Base-by-base conservation (phyloP, 37 sponge, comb jelly and placozoan genomes). In the Mnemiopsis leidyi region DNA sequence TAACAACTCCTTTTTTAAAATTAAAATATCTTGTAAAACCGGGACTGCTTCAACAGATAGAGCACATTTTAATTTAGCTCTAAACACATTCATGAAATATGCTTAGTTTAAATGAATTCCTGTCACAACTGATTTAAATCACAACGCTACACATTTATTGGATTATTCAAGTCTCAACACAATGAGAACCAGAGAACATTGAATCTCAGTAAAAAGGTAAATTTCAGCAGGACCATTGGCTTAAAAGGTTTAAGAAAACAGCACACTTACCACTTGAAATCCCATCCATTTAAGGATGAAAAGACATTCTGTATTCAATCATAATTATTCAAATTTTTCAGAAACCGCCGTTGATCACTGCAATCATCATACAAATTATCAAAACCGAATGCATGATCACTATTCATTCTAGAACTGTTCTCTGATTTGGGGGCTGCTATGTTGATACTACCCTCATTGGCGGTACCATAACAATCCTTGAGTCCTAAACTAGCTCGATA, bases 371-470 rank as follows among this genome's bases (percentile, higher is more conserved):
- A 85, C 13, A 85, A 40, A 39, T 39, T 85, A 5, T 85, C 90
- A 9, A 85, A 85, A 40, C 36, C 61, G 39, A n/a, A 40, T 39
- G 90, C 40, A 32, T 40, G 33, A 23, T 23, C 36, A 39, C 24
- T 13, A 38, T 85, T 85, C 35, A 32, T 85, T 18, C 9, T 48
- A 18, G 61, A 48, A 48, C 61, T 48, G 61, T 48, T 48, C 61
- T 48, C 61, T 48, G 61, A 48, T 48, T 48, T 48, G n/a, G n/a
- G n/a, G 26, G 32, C 21, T n/a, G 24, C 79, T 0, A 77, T 38
- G 32, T 28, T 85, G n/a, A 85, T 40, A 39, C 90, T 85, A n/a
- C 90, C 90, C 39, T 35, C 26, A 85, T 85, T 85, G 5, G 33
- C n/a, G 24, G 90, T 28, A 13, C 90, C 90, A 85, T 85, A 85